phyloP scores from a whole-genome alignment of 2,797 vertebrate genomes.

The Eurystomus glaucurus region DNA sequence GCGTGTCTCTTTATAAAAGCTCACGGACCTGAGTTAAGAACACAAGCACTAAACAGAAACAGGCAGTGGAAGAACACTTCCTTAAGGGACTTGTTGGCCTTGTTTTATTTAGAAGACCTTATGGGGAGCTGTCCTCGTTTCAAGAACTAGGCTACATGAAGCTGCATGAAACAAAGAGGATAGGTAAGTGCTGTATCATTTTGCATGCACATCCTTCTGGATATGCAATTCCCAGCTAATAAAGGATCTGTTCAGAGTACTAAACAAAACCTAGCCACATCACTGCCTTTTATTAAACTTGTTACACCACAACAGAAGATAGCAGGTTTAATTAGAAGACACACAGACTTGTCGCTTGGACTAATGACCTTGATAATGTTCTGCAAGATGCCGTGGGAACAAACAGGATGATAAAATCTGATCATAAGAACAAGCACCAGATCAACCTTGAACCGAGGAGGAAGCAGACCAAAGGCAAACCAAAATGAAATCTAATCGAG shows the following conservation, averaged over 20 bases:
- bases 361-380: slow-evolving; percentile 24
- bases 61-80: neutral
- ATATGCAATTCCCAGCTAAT: neutral
- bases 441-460: slow-evolving; percentile 5
- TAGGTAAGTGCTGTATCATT: neutral
- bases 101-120: neutral
- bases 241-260: neutral
- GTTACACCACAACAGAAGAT: slow-evolving; percentile 13
- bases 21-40: neutral
- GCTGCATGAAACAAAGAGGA: neutral
- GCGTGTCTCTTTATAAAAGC: neutral
- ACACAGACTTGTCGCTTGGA: slow-evolving; percentile 17
- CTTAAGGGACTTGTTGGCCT: neutral
- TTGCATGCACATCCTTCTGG: neutral
- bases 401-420: slow-evolving; percentile 51
- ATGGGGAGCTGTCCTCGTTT: neutral
- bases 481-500: neutral
- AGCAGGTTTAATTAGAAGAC: slow-evolving; percentile 29
- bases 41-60: neutral
- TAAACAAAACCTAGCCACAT: neutral
- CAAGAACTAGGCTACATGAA: neutral
- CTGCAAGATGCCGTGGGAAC: slow-evolving; percentile 23
- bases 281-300: neutral
- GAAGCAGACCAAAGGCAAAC: slow-evolving; percentile 37
- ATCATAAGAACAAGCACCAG: neutral